phyloP scores from a whole-genome alignment of 2,797 vertebrate species.

The Karalla daura region DNA sequence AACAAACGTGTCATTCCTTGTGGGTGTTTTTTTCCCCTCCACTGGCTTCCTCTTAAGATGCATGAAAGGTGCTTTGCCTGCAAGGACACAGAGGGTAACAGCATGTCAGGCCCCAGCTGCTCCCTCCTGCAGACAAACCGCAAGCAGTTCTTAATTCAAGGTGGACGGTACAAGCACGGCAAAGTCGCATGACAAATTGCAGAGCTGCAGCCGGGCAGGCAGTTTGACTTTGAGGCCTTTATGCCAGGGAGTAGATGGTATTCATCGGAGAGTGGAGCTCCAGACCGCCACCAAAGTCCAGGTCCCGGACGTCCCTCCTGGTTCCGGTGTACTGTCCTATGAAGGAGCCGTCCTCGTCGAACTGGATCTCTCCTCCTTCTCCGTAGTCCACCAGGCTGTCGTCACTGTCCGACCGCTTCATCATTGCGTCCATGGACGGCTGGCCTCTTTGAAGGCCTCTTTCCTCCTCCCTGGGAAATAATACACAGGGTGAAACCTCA shows the following conservation, averaged over 20 bases:
- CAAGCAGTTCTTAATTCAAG: background rate
- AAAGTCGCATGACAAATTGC: slow-evolving; percentile 22
- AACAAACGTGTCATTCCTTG: slow-evolving; percentile 16
- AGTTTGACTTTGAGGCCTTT: slow-evolving; percentile 38
- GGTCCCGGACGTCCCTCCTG: slow-evolving; percentile 91
- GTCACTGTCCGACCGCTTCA: slow-evolving; percentile 92
- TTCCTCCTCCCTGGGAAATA: slow-evolving; percentile 91
- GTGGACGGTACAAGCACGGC: background rate
- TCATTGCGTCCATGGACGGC: slow-evolving; percentile 90
- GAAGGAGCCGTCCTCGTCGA: slow-evolving; percentile 97
- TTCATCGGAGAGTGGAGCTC: slow-evolving; percentile 94
- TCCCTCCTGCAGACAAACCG: slow-evolving; percentile 18
- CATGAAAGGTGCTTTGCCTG: slow-evolving; percentile 11
- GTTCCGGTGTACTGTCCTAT: slow-evolving; percentile 96
- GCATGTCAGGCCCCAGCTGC: slow-evolving; percentile 9
- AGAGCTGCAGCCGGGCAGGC: background rate
- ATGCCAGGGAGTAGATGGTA: slow-evolving; percentile 94
- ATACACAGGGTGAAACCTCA: background rate
- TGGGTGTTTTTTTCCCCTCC: too few relatives aligned
- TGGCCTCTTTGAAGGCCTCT: slow-evolving; percentile 92
- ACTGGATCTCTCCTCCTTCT: slow-evolving; percentile 94
- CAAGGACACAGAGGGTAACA: slow-evolving; percentile 15
- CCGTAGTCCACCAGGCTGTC: slow-evolving; percentile 98
- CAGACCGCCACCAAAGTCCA: slow-evolving; percentile 91
- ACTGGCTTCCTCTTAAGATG: slow-evolving; percentile 20